Percentiles rank a stretch among this genome's conserved stretches.
Conservation (phyloP, 1,140 invertebrate genomes). For the Augochlora pura region DNA sequence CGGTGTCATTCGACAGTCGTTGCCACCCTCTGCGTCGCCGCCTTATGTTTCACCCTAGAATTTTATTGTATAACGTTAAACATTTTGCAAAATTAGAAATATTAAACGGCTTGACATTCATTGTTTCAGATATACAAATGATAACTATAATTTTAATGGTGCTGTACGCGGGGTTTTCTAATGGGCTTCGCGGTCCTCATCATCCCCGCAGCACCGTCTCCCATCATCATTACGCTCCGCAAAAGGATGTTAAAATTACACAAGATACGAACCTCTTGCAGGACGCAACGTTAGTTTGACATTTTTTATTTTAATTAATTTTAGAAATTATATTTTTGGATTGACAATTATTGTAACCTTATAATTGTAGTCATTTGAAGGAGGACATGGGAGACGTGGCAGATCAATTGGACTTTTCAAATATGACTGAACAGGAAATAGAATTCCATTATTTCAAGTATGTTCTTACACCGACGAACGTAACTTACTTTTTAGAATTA, state of each 20-base stretch:
- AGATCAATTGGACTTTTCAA: slow-evolving; percentile 81
- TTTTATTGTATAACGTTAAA: too few species aligned
- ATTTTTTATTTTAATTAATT: too few species aligned
- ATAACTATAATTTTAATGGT: slow-evolving; percentile 60
- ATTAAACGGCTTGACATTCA: too few species aligned
- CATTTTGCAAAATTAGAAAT: too few species aligned
- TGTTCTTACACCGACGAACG: slow-evolving; percentile 39
- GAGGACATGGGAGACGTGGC: slow-evolving; percentile 85
- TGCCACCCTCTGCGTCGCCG: neutral
- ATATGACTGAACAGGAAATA: slow-evolving; percentile 87
- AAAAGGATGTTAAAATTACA: slow-evolving; percentile 82
- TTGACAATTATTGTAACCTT: slow-evolving; percentile 29
- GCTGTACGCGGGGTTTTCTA: slow-evolving; percentile 45
- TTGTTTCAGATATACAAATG: slow-evolving; percentile 63
- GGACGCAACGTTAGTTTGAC: slow-evolving; percentile 77
- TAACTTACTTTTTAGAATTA: too few species aligned
- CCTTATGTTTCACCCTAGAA: too few species aligned
- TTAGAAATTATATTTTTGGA: slow-evolving; percentile 2
- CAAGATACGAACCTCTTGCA: slow-evolving; percentile 85
- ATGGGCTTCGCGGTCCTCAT: slow-evolving; percentile 84
- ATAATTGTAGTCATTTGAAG: slow-evolving; percentile 84
- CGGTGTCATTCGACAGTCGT: slow-evolving; percentile 24
- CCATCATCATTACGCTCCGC: slow-evolving; percentile 81
- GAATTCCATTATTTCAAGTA: slow-evolving; percentile 86
- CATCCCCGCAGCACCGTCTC: slow-evolving; percentile 84